Evolutionary conservation across 2,797 vertebrate species (phyloP).

Genomic region (Girardinus metallicus): DNA sequence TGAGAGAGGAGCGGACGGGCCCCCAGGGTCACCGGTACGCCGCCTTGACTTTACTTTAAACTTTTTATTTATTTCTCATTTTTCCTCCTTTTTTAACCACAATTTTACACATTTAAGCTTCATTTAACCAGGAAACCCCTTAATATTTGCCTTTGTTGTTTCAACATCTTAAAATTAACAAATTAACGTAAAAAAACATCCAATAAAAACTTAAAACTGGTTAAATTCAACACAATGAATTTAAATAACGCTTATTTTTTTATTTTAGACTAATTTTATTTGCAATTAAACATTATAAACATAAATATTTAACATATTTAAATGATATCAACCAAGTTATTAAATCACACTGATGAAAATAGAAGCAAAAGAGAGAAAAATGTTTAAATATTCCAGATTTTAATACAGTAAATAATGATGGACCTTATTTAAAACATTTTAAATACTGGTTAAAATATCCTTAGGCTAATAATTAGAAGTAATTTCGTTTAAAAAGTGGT

Average conservation of each 20-base stretch:
- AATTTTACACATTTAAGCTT: background rate
- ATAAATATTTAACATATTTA: background rate
- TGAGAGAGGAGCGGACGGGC: slow-evolving; percentile 76
- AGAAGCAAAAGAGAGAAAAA: background rate
- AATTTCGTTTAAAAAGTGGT: background rate
- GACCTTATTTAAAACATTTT: background rate
- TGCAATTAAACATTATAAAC: background rate
- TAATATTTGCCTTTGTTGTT: background rate
- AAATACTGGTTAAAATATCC: background rate
- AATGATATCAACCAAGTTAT: background rate
- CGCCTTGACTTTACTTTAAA: slow-evolving; percentile 5
- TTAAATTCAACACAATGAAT: background rate
- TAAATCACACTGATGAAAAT: background rate
- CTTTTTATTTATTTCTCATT: background rate
- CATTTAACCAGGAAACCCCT: background rate
- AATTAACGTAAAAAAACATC: background rate
- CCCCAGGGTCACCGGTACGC: slow-evolving; percentile 81
- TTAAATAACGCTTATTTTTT: background rate
- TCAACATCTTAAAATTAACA: background rate
- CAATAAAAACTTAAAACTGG: background rate
- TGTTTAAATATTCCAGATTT: background rate
- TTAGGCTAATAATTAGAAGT: background rate
- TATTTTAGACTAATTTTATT: background rate
- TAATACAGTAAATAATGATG: background rate
- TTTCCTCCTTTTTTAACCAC: background rate